Evolutionary conservation across 2,888 invertebrate species (phyloP).

Genomic region (Barypeithes pellucidus): DNA sequence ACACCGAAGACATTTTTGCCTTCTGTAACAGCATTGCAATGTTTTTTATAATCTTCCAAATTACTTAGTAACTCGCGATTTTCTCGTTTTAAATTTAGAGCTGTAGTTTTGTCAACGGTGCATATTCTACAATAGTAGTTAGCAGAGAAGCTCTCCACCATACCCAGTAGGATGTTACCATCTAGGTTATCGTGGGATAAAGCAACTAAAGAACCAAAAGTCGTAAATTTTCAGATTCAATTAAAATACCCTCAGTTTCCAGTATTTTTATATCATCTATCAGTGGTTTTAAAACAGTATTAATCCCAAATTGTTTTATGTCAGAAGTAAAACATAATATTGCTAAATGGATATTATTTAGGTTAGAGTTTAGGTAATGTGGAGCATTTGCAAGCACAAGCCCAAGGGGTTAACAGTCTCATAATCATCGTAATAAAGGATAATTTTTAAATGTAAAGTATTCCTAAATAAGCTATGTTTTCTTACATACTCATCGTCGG

Average conservation of each 20-base stretch:
- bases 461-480: too few relatives aligned
- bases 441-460: too few relatives aligned
- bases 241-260: conserved; percentile 42
- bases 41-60: not conserved
- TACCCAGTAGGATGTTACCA: conserved; percentile 54
- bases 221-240: conserved; percentile 6
- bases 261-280: conserved; percentile 49
- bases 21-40: not conserved
- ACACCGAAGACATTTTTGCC: too few relatives aligned
- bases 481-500: not conserved
- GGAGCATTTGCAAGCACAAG: conserved; percentile 50
- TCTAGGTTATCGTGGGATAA: conserved; percentile 56
- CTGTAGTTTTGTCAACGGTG: not conserved
- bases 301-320: conserved; percentile 41
- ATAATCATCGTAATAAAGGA: too few relatives aligned
- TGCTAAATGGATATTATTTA: conserved; percentile 50
- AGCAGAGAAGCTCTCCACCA: conserved; percentile 58
- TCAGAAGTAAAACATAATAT: conserved; percentile 48
- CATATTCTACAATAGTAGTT: conserved; percentile 29
- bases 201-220: conserved; percentile 47
- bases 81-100: not conserved
- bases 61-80: not conserved
- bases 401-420: too few relatives aligned
- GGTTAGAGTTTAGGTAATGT: conserved; percentile 26
- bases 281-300: conserved; percentile 42